Base-by-base conservation (phyloP, 1,140 invertebrate species). In the Drosophila sp. region DNA sequence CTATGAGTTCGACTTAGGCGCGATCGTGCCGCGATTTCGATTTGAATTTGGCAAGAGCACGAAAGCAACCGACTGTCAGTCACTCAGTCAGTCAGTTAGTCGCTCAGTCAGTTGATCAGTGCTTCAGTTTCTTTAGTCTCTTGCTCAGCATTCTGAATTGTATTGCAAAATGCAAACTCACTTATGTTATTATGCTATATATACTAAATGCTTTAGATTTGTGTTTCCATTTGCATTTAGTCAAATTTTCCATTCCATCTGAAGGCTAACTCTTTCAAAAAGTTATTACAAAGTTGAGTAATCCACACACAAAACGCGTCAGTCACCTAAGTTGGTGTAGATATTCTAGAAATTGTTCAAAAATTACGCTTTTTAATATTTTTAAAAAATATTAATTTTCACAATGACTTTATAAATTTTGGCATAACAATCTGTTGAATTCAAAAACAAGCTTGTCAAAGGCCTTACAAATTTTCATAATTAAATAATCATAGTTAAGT, bases 1-100 rank as follows among this genome's bases (percentile, higher is more conserved):
- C 62, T 58, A 14, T 13, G 41, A 58, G 54, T 58, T 75, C 53
- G 41, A 59, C 40, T 75, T 61, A 29, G 59, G 57, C 56, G 77
- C 59, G 84, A 89, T 89, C 83, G 83, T 89, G 83, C 83, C 78
- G 72, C 82, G 82, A 84, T 84, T 84, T 81, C 65, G 80, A 89
- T 89, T 89, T 84, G 74, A 86, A 81, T 86, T 86, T 86, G 74
- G 78, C 69, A 76, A 89, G 63, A 66, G 72, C 83, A 89, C 84
- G 83, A 89, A 89, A 67, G 41, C 62, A 57, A 57, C 25, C 53
- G 32, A 64, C 43, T 50, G 51, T 64, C 65, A 73, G 80, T 76
- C 73, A 71, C 36, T 62, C 71, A 61, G 78, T 64, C 64, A 70
- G n/a, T 69, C 48, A 46, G 51, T 69, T 40, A 46, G 51, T 46